Evolutionary conservation across 2,797 vertebrate genomes (phyloP).

Genomic region (Lepus townsendii): DNA sequence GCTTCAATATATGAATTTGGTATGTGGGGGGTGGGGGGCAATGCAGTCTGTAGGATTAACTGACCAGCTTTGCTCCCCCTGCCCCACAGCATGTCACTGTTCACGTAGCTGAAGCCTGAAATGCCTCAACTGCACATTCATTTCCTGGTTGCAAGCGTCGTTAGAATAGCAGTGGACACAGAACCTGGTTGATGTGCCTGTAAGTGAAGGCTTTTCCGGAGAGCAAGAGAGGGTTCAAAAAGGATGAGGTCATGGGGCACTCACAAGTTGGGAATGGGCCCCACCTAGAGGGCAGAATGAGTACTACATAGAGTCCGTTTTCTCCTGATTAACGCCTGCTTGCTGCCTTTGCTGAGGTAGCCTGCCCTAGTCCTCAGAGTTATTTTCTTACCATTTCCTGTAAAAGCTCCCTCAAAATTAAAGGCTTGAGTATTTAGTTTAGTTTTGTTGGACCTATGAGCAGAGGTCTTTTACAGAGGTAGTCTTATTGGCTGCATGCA

Average conservation of each 20-base stretch:
- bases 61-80: not conserved
- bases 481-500: not conserved
- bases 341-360: conserved; percentile 27
- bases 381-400: conserved; percentile 41
- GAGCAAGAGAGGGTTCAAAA: conserved; percentile 34
- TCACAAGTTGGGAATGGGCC: conserved; percentile 7
- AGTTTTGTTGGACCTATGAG: conserved; percentile 16
- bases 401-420: conserved; percentile 6
- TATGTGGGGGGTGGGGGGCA: not conserved
- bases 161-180: conserved; percentile 59
- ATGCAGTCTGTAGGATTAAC: not conserved
- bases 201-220: not conserved
- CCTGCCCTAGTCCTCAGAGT: conserved; percentile 38
- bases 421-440: conserved; percentile 3
- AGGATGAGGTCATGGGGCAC: not conserved
- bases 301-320: conserved; percentile 24
- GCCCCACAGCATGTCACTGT: not conserved
- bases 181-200: not conserved
- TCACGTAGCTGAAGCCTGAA: conserved; percentile 56
- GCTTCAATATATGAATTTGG: conserved; percentile 41
- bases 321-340: not conserved
- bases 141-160: conserved; percentile 43
- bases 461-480: not conserved
- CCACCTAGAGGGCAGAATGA: conserved; percentile 41
- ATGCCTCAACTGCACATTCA: conserved; percentile 48